Evolutionary conservation across 2,797 vertebrate genomes (phyloP).

Genomic region (Hemibagrus guttatus): DNA sequence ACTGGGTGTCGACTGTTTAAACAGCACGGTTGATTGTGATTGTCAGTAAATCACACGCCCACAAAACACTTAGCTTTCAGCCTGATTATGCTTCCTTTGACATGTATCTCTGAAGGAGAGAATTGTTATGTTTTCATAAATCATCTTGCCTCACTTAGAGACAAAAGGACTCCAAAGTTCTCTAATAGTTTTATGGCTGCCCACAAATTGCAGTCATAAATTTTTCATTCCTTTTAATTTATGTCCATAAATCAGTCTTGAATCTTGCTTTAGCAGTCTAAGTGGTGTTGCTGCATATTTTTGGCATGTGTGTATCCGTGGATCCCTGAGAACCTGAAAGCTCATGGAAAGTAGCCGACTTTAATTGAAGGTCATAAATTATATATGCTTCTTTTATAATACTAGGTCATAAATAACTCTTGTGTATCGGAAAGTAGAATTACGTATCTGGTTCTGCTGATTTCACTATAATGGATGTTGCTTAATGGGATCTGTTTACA

Average conservation of each 20-base stretch:
- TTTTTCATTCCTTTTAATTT: conserved; percentile 85
- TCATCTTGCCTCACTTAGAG: conserved; percentile 73
- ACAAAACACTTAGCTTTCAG: conserved; percentile 55
- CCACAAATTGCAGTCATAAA: conserved; percentile 81
- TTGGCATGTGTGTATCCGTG: conserved; percentile 77
- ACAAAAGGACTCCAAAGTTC: conserved; percentile 81
- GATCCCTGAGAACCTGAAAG: conserved; percentile 77
- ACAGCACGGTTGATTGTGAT: conserved; percentile 55
- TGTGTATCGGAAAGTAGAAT: conserved; percentile 77
- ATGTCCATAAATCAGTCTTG: conserved; percentile 77
- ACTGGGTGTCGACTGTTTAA: conserved; percentile 58
- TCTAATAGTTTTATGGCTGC: conserved; percentile 82
- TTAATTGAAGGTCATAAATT: conserved; percentile 82
- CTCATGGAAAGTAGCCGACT: conserved; percentile 71
- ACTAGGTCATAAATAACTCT: conserved; percentile 82
- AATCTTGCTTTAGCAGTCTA: conserved; percentile 69
- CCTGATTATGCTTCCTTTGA: conserved; percentile 53
- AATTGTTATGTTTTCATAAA: conserved; percentile 67
- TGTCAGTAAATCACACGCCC: conserved; percentile 55
- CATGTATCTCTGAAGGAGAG: conserved; percentile 51
- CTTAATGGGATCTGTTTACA: conserved; percentile 71
- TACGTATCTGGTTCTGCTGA: conserved; percentile 76
- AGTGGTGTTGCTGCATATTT: conserved; percentile 79
- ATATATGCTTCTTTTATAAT: conserved; percentile 83
- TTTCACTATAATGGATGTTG: conserved; percentile 73